phyloP scores from a whole-genome alignment of 2,113 vertebrate species.

The Triplophysa siluroides region DNA sequence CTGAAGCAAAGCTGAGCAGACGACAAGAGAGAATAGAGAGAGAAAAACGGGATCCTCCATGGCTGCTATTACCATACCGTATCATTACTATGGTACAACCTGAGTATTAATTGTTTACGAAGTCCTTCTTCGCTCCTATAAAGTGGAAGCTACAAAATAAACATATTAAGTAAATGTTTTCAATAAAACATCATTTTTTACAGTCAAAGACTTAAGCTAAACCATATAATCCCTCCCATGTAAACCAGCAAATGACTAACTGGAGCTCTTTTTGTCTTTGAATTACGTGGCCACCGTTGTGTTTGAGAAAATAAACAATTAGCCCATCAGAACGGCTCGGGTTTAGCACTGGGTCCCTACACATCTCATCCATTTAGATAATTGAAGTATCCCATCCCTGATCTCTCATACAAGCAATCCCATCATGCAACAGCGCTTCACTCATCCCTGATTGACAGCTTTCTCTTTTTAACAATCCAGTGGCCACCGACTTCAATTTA shows the following conservation, averaged over 20 bases:
- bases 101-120: too few relatives aligned
- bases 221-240: conserved; percentile 18
- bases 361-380: conserved; percentile 67
- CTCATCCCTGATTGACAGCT: conserved; percentile 57
- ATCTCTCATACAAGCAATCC: conserved; percentile 62
- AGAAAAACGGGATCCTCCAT: neutral
- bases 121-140: too few relatives aligned
- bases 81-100: too few relatives aligned
- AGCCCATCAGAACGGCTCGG: conserved; percentile 61
- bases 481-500: conserved; percentile 57
- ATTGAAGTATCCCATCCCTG: conserved; percentile 64
- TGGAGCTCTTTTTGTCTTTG: conserved; percentile 57
- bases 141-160: too few relatives aligned
- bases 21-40: neutral
- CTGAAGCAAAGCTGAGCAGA: neutral
- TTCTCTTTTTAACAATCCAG: conserved; percentile 56
- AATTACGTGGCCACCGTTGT: conserved; percentile 61
- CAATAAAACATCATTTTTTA: too few relatives aligned
- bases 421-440: conserved; percentile 54
- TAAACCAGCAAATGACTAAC: conserved; percentile 27
- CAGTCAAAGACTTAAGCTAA: too few relatives aligned
- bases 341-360: conserved; percentile 29
- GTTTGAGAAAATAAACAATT: conserved; percentile 65
- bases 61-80: neutral
- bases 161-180: too few relatives aligned